These are phyloP conservation scores for Paradisaea rubra DNA, from an alignment of 2,113 vertebrate species.

Conservation along the genomic window DNA sequence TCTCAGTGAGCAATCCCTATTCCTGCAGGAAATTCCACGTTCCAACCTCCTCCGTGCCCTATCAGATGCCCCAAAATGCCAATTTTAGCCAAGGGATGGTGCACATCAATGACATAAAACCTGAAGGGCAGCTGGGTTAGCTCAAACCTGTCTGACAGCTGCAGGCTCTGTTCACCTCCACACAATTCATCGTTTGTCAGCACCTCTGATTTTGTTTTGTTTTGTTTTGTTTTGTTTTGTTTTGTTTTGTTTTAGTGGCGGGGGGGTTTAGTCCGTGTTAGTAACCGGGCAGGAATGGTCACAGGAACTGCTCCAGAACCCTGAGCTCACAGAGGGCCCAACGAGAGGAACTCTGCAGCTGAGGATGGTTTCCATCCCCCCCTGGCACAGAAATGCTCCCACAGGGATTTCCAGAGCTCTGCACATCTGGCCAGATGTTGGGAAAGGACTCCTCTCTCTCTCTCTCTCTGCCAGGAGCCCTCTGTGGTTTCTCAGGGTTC, in stretches of 20 bases:
- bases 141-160: not conserved
- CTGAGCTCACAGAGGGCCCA: conserved; percentile 51
- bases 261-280: not conserved
- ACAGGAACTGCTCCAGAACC: conserved; percentile 16
- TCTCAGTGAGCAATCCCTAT: not conserved
- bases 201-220: not conserved
- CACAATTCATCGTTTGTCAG: not conserved
- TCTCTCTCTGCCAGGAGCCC: not conserved
- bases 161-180: not conserved
- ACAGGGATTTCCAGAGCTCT: not conserved
- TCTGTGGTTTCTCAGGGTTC: conserved; percentile 59
- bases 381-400: not conserved
- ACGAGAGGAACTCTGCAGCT: fast-evolving
- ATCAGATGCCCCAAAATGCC: not conserved
- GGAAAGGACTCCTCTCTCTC: not conserved
- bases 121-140: not conserved
- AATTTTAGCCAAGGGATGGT: not conserved
- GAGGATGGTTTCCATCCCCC: not conserved
- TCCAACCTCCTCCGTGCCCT: fast-evolving
- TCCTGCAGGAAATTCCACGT: not conserved
- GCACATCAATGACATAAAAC: not conserved
- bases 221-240: too few relatives aligned
- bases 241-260: not conserved
- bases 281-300: not conserved
- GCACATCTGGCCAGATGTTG: conserved; percentile 1